These are phyloP conservation scores for Amblyornis subalaris DNA, from an alignment of 2,113 vertebrate species.

Conservation along the genomic window DNA sequence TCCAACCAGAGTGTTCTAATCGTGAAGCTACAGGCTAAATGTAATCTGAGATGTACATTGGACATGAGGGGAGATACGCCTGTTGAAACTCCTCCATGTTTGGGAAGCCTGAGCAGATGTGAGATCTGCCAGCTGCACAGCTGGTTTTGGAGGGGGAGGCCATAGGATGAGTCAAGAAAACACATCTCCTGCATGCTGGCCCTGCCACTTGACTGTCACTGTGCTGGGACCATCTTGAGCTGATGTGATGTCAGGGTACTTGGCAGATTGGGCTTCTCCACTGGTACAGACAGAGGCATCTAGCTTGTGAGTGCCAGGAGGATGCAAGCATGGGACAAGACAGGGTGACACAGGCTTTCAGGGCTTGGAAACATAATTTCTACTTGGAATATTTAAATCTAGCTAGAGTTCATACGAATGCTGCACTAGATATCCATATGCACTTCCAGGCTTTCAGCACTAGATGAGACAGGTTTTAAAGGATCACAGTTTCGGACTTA, in stretches of 20 bases:
- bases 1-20: background rate
- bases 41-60: background rate
- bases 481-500: background rate
- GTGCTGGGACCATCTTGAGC: background rate
- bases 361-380: background rate
- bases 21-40: background rate
- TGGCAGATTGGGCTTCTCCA: background rate
- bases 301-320: background rate
- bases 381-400: background rate
- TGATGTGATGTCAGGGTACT: background rate
- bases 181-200: background rate
- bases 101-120: background rate
- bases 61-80: rapidly evolving
- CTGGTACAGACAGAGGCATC: background rate
- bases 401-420: background rate
- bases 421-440: background rate
- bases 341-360: rapidly evolving
- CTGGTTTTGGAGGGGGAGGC: background rate
- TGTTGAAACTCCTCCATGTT: background rate
- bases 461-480: background rate
- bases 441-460: background rate
- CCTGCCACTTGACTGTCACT: background rate
- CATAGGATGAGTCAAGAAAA: background rate
- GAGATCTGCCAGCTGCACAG: no score
- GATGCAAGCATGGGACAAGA: background rate